These are phyloP conservation scores for Calcarius lapponicus DNA, from an alignment of 2,797 vertebrate species.

Conservation along the genomic window DNA sequence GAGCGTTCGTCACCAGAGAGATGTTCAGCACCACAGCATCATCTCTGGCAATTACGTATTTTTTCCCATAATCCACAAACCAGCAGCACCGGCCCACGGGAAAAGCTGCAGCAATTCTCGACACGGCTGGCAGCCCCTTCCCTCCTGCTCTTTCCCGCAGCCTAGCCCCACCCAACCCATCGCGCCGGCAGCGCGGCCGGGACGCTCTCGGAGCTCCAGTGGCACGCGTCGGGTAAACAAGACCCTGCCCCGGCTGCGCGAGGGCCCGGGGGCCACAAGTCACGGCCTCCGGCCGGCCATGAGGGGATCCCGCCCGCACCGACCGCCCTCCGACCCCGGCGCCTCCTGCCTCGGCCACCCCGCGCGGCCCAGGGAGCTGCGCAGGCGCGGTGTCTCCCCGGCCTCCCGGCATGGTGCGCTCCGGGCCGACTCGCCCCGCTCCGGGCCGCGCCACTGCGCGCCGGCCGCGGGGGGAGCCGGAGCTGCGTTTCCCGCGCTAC, in stretches of 20 bases:
- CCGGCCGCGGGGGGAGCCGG: too few species aligned
- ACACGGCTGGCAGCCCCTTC: background rate
- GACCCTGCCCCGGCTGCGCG: background rate
- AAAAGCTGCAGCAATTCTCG: background rate
- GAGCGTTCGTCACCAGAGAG: background rate
- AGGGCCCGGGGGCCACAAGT: too few species aligned
- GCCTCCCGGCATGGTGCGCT: background rate
- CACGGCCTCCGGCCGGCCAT: background rate
- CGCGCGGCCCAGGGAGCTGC: background rate
- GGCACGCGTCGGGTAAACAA: too few species aligned
- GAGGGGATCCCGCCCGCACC: background rate
- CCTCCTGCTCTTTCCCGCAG: background rate
- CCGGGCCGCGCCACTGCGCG: background rate
- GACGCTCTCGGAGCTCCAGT: background rate
- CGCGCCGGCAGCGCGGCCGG: background rate
- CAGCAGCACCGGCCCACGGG: background rate
- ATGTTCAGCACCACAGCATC: rapidly evolving
- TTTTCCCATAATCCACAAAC: rapidly evolving
- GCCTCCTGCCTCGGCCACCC: rapidly evolving
- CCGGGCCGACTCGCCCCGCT: background rate
- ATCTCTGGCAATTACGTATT: rapidly evolving
- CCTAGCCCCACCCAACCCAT: background rate
- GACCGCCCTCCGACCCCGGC: rapidly evolving
- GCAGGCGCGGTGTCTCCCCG: background rate
- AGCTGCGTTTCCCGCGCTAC: too few species aligned